Base-by-base conservation (phyloP, 1,140 invertebrate species). In the Bombus pyrosoma region DNA sequence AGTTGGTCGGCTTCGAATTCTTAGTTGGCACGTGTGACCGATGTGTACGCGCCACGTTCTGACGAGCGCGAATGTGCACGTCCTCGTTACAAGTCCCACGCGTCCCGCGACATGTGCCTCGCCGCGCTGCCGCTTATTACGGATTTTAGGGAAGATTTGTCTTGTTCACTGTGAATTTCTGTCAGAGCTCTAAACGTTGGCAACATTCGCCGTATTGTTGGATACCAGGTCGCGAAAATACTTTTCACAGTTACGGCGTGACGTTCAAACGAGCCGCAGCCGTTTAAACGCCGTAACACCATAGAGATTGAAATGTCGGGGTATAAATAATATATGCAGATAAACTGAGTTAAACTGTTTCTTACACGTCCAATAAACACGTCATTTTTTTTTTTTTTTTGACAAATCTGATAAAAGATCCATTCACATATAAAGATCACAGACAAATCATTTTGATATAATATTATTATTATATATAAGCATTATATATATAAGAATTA, bases 1-100 rank as follows among this genome's bases (percentile, higher is more conserved):
- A 6, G 34, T 37, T 47, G 34, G 37, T 12, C 39, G 32, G 57
- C 72, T 66, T 76, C 87, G 76, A 83, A 89, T 89, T 89, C 87
- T 72, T 89, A 79, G 87, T 64, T 89, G 88, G 87, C 88, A 89
- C 84, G 87, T 76, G 87, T 89, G 88, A 89, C 87, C 87, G 88
- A 89, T 89, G 87, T 62, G 83, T 85, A 89, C 83, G 87, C 79
- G 83, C 62, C 78, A 79, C 75, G 79, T 89, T 88, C 87, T 82
- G 83, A 88, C 76, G 87, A 87, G 86, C 71, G 66, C 76, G 71
- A 83, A 57, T 78, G 76, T 73, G 74, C 87, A 84, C 37, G 71
- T 66, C 71, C 68, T 89, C 87, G 86, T 82, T 84, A 89, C 76
- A 89, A 76, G 83, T 86, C 78, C 81, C 87, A 88, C 75, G 82